phyloP scores from a whole-genome alignment of 1,140 invertebrate species.

The Bombus picipes region DNA sequence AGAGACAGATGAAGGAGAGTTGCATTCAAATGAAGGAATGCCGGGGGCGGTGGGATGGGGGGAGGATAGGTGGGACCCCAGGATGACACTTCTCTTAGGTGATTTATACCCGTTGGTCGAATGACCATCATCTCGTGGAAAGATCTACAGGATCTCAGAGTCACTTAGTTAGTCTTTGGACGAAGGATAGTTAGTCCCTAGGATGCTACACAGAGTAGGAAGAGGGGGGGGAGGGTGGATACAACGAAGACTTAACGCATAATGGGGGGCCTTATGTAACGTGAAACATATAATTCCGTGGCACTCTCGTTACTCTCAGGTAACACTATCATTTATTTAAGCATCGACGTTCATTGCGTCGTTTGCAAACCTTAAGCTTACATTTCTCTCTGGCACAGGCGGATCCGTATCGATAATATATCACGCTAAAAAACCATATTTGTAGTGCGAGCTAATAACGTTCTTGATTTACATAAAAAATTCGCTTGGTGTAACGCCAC shows the following conservation, averaged over 20 bases:
- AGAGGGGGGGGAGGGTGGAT: not conserved
- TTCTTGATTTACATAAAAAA: conserved; percentile 6
- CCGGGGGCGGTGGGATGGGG: conserved; percentile 63
- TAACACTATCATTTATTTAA: conserved; percentile 62
- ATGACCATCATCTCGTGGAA: conserved; percentile 76
- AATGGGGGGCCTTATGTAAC: conserved; percentile 66
- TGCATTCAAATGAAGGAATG: conserved; percentile 77
- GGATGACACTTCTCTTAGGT: conserved; percentile 76
- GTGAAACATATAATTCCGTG: conserved; percentile 63
- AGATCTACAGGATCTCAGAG: conserved; percentile 74
- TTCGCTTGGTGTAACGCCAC: not conserved
- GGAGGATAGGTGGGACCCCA: conserved; percentile 66
- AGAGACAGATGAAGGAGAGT: conserved; percentile 64
- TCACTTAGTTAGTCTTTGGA: conserved; percentile 68
- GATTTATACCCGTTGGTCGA: conserved; percentile 75
- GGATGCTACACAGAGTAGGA: conserved; percentile 23
- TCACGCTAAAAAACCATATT: conserved; percentile 12
- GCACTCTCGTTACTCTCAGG: conserved; percentile 60
- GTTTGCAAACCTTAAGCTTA: conserved; percentile 29
- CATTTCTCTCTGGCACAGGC: not conserved
- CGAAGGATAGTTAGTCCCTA: conserved; percentile 64
- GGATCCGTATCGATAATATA: conserved; percentile 14
- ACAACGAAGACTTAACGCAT: conserved; percentile 53
- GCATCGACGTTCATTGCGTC: conserved; percentile 54
- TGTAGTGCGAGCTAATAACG: not conserved